A percentile compares a stretch with the other conserved stretches of the same genome.
Conservation (phyloP, 2,888 invertebrate species). For the Latrodectus elegans region DNA sequence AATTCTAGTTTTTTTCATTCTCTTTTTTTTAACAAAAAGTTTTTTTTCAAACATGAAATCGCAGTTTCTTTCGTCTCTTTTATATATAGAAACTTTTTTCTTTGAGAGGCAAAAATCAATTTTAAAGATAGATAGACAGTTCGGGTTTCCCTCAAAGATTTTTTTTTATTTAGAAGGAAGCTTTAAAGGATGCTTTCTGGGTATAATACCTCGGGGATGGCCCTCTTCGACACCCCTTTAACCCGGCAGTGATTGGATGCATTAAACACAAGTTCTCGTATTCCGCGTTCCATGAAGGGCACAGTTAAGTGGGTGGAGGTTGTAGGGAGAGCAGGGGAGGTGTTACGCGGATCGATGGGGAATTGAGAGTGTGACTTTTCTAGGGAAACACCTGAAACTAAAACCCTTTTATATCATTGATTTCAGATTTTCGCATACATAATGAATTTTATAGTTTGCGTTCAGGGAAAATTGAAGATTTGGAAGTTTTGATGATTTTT, state of each 20-base stretch:
- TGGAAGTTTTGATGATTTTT: too few species aligned
- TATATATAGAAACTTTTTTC: slow-evolving; percentile 7
- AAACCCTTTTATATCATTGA: slow-evolving; percentile 52
- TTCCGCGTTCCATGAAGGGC: slow-evolving; percentile 33
- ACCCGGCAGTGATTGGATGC: slow-evolving; percentile 46
- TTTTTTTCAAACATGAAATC: not conserved
- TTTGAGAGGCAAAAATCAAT: slow-evolving; percentile 41
- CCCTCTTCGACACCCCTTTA: slow-evolving; percentile 8
- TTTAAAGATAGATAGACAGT: slow-evolving; percentile 47
- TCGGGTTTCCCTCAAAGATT: not conserved
- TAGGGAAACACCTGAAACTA: slow-evolving; percentile 54
- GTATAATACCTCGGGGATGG: slow-evolving; percentile 35
- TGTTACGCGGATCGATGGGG: slow-evolving; percentile 32
- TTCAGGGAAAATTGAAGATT: too few species aligned
- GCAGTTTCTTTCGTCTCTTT: slow-evolving; percentile 21
- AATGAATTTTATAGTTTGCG: not conserved
- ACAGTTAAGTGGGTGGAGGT: not conserved
- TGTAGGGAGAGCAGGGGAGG: not conserved
- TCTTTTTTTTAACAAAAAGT: slow-evolving; percentile 22
- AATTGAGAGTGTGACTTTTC: slow-evolving; percentile 54
- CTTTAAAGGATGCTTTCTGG: slow-evolving; percentile 9
- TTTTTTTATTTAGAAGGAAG: slow-evolving; percentile 31
- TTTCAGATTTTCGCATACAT: slow-evolving; percentile 40
- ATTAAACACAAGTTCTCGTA: slow-evolving; percentile 48
- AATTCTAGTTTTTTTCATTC: slow-evolving; percentile 8